Base-by-base conservation (phyloP, 2,888 invertebrate genomes). In the Caenorhabditis uteleia region DNA sequence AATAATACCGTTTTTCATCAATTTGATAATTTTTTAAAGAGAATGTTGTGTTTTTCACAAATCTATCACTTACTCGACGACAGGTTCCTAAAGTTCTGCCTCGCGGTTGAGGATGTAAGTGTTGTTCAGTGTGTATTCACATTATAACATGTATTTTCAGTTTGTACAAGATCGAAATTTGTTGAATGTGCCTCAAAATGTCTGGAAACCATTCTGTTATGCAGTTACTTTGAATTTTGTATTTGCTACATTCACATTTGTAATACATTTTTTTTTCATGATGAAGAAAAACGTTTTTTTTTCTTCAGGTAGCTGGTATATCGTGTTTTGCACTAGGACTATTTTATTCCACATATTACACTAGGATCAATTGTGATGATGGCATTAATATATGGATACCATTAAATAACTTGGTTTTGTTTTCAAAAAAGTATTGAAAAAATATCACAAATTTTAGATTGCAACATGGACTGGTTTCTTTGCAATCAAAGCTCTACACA, bases 351-450 rank as follows among this genome's bases (percentile, higher is more conserved):
- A 56, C 56, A 2, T 62, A 51, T 23, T 62, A 56, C 25, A 51
- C 62, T 1, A 34, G 51, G 20, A 31, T 62, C 3, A 62, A 62
- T 29, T 62, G 62, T 42, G 56, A 62, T 3, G 44, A 56, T 31
- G 62, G 62, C 12, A 4, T 62, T 3, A 62, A 62, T 33, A 62
- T 62, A 26, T 62, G 56, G 56, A 44, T 62, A 34, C 62, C 62
- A 6, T 23, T 62, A 27, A 62, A 62, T 21, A 56, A 56, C 18
- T 42, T 62, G 47, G 62, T 61, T 5, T n/a, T 38, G 21, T 40
- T 23, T 21, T 40, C 25, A 12, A 8, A 34, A 34, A 34, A 34
- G 10, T 34, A 12, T 34, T 12, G 36, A 34, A 38, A 38, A n/a
- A n/a, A n/a, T n/a, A 34, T n/a, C 5, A 5, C n/a, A 5, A 34